Base-by-base conservation (phyloP, 2,888 invertebrate species). In the Drosophila emarginata region DNA sequence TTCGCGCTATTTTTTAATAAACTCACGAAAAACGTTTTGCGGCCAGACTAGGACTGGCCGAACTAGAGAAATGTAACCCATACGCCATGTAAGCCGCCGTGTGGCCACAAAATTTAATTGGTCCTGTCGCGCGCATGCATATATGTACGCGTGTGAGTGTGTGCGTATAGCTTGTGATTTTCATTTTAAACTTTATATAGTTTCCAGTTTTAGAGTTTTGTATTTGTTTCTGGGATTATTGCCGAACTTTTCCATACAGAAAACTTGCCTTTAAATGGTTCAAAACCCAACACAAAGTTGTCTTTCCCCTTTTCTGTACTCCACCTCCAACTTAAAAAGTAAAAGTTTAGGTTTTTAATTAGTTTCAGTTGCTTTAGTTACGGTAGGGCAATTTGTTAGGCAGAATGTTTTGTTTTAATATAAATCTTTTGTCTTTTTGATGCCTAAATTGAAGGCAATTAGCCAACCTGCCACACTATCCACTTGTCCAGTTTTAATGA, bases 151-250 rank as follows among this genome's bases (percentile, higher is more conserved):
- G 40, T 4, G 9, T 18, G 40, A 18, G n/a, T 18, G 18, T 9
- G 5, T 64, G 45, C 37, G 36, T 50, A 45, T 52, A 12, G 37
- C 37, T 66, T 67, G 67, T 32, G 54, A 54, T 54, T 69, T 72
- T 80, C 80, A 82, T 82, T 87, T 77, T 85, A 82, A 87, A 89
- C 83, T 89, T 87, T 74, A 68, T 66, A 87, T 75, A 75, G 74
- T 75, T 88, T 76, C 60, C 40, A 18, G 54, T 40, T 60, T 52
- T 53, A 57, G 67, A 67, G 63, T 64, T 80, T 67, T 67, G 58
- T 68, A 67, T 84, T 75, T 84, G 75, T 53, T 59, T 71, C 71
- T 66, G 69, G 67, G 69, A 77, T 68, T 74, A 70, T 71, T 71
- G 69, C 68, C 37, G 26, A 59, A 28, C 40, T 70, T 58, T 59